Percentiles rank a stretch among this genome's conserved stretches.
phyloP scores from a whole-genome alignment of 2,797 vertebrate species.

The Erethizon dorsatum region DNA sequence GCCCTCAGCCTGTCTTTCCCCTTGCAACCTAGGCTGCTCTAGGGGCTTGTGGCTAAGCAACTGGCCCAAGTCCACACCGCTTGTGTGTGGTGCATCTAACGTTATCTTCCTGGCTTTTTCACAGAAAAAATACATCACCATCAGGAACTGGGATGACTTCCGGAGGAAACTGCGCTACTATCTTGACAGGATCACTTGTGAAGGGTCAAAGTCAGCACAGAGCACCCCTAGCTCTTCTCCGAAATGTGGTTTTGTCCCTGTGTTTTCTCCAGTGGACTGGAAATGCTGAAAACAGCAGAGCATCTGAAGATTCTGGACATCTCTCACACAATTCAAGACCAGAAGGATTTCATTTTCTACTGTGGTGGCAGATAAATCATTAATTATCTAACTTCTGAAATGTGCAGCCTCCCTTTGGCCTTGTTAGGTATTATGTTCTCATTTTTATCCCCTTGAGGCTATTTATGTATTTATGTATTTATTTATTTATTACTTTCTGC shows the following conservation, averaged over 20 bases:
- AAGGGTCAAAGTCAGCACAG: accelerated
- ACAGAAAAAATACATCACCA: not conserved
- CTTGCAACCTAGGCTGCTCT: not conserved
- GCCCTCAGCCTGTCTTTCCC: not conserved
- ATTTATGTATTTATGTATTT: slow-evolving; percentile 78
- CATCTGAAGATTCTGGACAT: not conserved
- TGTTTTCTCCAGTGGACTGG: not conserved
- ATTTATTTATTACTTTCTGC: slow-evolving; percentile 78
- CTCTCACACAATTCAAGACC: not conserved
- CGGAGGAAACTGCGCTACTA: not conserved
- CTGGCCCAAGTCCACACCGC: not conserved
- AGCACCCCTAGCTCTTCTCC: accelerated
- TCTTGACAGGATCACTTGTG: accelerated
- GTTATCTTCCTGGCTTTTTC: not conserved
- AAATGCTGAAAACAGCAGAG: accelerated
- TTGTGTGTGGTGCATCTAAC: not conserved
- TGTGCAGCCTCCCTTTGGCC: not conserved
- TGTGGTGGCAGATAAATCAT: not conserved
- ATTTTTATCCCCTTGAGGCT: slow-evolving; percentile 30
- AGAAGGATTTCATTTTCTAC: not conserved
- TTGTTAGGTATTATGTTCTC: not conserved
- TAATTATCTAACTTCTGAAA: slow-evolving; percentile 28
- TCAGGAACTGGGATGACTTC: not conserved
- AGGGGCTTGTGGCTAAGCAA: not conserved
- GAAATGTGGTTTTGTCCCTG: not conserved